These are phyloP conservation scores for Danio albolineatus DNA, from an alignment of 2,797 vertebrate species.

Conservation along the genomic window DNA sequence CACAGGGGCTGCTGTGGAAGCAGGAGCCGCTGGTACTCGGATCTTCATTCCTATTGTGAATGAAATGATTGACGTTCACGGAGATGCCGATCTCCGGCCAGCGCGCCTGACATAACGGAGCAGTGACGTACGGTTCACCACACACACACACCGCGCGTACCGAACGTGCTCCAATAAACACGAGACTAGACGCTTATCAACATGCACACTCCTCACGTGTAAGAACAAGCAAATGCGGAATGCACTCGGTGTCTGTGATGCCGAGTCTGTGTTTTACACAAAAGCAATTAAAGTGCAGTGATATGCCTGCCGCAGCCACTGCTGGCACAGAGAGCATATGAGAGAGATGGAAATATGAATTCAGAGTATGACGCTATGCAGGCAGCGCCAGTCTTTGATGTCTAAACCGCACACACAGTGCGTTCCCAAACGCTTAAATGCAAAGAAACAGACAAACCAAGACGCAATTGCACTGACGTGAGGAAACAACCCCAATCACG, in stretches of 20 bases:
- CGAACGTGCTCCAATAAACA: neutral
- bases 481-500: conserved; percentile 15
- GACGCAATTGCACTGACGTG: neutral
- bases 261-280: conserved; percentile 74
- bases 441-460: conserved; percentile 30
- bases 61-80: neutral
- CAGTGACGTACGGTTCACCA: conserved; percentile 21
- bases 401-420: conserved; percentile 73
- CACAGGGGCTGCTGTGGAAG: neutral
- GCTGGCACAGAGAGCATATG: conserved; percentile 52
- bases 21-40: neutral
- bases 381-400: conserved; percentile 71
- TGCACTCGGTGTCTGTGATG: conserved; percentile 56
- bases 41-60: conserved; percentile 11
- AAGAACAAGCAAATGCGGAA: conserved; percentile 1
- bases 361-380: conserved; percentile 55
- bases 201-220: neutral
- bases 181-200: neutral
- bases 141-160: neutral
- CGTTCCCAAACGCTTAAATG: conserved; percentile 45
- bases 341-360: conserved; percentile 60
- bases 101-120: conserved; percentile 1
- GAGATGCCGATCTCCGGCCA: neutral
- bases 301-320: conserved; percentile 63
- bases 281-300: conserved; percentile 78